Evolutionary conservation across 2,113 vertebrate genomes (phyloP), one percentile per base, ranked within the genome.

Genomic region (Apaloderma vittatum): DNA sequence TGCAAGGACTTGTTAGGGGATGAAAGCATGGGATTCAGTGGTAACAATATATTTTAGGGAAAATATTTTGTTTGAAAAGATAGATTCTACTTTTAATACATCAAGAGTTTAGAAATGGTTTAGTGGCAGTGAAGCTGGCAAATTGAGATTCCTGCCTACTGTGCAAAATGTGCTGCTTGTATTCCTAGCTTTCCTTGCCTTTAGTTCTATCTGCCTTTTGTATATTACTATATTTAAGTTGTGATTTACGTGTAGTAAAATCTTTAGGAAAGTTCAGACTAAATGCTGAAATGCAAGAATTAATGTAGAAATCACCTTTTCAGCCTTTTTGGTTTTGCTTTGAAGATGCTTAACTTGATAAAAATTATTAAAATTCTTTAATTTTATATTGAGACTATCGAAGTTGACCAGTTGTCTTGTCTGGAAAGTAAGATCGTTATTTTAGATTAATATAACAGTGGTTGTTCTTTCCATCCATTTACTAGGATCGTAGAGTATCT

Each of bases 401-500:
- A 70, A 87, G 27, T 15, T 76, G 58, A 49, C 9, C 16, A 23
- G 13, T 16, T 48, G 21, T 51, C 37, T 55, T 74, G 29, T 40
- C 43, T 84, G 51, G 36, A 74, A 91, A 67, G 12, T 34, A 13
- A 65, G 37, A n/a, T 51, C 7, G 48, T 75, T 68, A 48, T 75
- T 93, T 94, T 77, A 54, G 32, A 20, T 46, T 49, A 57, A 55
- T 34, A 7, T 34, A 45, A 52, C 7, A 62, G 21, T 37, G 27
- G 6, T 62, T 74, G 22, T 68, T 95, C 32, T 84, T 81, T 80
- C 63, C 17, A 36, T 34, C 30, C 8, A 14, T 84, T 59, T 43
- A 24, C 43, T 84, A 99, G 99, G 99, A 99, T 92, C 99, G 99
- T 52, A 97, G 99, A 43, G 98, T 98, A 97, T 98, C 98, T 2